These are phyloP conservation scores for zebrafish (Danio rerio) DNA, from an alignment of 2,113 vertebrate genomes.

Conservation along the genomic window DNA sequence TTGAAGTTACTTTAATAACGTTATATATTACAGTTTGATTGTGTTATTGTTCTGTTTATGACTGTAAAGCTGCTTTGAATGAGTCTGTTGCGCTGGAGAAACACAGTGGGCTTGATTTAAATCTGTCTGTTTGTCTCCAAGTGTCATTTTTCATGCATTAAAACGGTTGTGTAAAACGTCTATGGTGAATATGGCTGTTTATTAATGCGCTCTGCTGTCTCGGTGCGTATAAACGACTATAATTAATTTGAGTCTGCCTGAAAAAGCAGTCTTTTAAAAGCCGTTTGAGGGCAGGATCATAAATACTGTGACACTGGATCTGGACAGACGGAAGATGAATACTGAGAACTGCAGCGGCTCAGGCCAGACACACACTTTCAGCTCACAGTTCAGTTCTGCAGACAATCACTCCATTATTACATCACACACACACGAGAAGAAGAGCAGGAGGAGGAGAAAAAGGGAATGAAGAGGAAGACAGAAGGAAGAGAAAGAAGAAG, in stretches of 20 bases:
- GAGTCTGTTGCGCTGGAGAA: too few species aligned
- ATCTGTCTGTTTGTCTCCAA: background rate
- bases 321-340: background rate
- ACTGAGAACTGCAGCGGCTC: background rate
- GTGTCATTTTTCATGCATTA: background rate
- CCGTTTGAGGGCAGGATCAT: background rate
- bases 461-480: too few species aligned
- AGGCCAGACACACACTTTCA: background rate
- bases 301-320: slow-evolving; percentile 30
- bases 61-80: too few species aligned
- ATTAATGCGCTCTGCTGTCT: background rate
- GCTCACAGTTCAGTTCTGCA: background rate
- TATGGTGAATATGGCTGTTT: background rate
- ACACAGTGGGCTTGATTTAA: too few species aligned
- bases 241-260: background rate
- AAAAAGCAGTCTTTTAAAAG: background rate
- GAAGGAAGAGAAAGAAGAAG: too few species aligned
- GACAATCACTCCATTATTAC: slow-evolving; percentile 39
- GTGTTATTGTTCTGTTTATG: too few species aligned
- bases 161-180: background rate
- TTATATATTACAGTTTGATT: too few species aligned
- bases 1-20: too few species aligned
- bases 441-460: too few species aligned
- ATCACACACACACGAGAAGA: too few species aligned
- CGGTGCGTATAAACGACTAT: background rate